A percentile compares a stretch with the other conserved stretches of the same genome.
These are phyloP conservation scores for Micromesistius poutassou DNA, from an alignment of 2,797 vertebrate genomes.

Conservation along the genomic window DNA sequence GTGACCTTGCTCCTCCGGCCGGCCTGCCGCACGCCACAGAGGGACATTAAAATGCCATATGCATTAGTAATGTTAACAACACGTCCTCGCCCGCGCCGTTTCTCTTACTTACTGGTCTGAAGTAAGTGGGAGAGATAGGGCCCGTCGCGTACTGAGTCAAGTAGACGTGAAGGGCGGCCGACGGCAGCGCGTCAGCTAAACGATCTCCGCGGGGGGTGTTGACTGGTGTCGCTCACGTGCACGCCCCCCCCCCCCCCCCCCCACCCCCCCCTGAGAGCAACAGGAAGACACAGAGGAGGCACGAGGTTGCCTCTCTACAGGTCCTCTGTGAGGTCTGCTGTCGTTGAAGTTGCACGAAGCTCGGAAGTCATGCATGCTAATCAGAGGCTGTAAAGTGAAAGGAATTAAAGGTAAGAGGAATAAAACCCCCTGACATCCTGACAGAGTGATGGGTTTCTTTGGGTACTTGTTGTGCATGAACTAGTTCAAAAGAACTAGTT, in stretches of 20 bases:
- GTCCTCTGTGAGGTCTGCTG: not conserved
- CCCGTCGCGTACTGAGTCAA: not conserved
- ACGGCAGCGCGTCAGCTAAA: not conserved
- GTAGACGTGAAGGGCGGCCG: not conserved
- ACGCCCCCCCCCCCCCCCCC: no score
- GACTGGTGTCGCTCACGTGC: no score
- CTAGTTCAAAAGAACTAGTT: no score
- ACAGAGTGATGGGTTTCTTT: not conserved
- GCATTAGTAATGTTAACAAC: not conserved
- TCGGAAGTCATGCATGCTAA: not conserved
- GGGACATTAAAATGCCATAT: no score
- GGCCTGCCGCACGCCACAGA: no score
- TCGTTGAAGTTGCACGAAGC: not conserved
- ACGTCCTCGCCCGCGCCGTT: not conserved
- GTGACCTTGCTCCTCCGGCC: no score
- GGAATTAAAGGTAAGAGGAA: not conserved
- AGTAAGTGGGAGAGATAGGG: not conserved
- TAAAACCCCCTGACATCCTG: not conserved
- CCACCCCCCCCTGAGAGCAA: not conserved
- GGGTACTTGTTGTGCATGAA: no score
- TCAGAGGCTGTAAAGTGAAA: not conserved
- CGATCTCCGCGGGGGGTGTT: not conserved
- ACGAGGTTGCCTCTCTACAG: not conserved
- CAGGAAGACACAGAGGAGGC: not conserved
- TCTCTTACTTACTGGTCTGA: not conserved